Evolutionary conservation across 2,888 invertebrate species (phyloP).

Genomic region (Anagyrus pseudococci): DNA sequence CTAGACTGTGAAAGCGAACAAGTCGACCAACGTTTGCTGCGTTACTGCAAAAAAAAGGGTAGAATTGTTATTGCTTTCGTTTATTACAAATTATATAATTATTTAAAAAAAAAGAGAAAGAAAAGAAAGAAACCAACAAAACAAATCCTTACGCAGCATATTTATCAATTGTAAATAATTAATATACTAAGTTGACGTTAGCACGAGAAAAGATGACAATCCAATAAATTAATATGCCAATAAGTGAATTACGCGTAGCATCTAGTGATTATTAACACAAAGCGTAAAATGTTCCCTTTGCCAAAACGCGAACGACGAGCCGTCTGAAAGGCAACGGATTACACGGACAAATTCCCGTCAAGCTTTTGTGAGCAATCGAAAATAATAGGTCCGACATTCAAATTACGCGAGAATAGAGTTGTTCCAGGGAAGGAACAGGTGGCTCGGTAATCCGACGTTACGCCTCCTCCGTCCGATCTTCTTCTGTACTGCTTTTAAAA

Average conservation of each 20-base stretch:
- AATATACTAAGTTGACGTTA: conserved; percentile 9
- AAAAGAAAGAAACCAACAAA: too few relatives aligned
- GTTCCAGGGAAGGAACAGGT: conserved; percentile 32
- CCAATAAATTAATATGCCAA: conserved; percentile 9
- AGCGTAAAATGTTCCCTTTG: conserved; percentile 10
- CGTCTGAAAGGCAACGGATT: conserved; percentile 1
- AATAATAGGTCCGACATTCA: conserved; percentile 21
- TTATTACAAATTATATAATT: conserved; percentile 14
- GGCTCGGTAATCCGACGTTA: conserved; percentile 36
- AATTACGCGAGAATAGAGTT: conserved; percentile 36
- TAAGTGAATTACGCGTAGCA: conserved; percentile 19
- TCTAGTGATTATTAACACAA: conserved; percentile 7
- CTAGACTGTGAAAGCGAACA: conserved; percentile 15
- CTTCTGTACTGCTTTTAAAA: conserved; percentile 9
- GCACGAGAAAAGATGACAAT: conserved; percentile 18
- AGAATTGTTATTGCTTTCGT: background rate
- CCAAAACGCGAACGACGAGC: conserved; percentile 7
- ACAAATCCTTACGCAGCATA: too few relatives aligned
- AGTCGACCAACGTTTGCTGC: conserved; percentile 11
- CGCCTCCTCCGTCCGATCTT: conserved; percentile 29
- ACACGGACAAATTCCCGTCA: background rate
- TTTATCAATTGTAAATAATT: conserved; percentile 37
- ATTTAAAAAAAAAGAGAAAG: too few relatives aligned
- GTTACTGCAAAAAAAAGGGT: conserved; percentile 9
- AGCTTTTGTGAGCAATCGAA: conserved; percentile 9